A percentile compares a stretch with the other conserved stretches of the same genome.
Conservation (phyloP, 2,888 invertebrate genomes). For the Marronus borbonicus region DNA sequence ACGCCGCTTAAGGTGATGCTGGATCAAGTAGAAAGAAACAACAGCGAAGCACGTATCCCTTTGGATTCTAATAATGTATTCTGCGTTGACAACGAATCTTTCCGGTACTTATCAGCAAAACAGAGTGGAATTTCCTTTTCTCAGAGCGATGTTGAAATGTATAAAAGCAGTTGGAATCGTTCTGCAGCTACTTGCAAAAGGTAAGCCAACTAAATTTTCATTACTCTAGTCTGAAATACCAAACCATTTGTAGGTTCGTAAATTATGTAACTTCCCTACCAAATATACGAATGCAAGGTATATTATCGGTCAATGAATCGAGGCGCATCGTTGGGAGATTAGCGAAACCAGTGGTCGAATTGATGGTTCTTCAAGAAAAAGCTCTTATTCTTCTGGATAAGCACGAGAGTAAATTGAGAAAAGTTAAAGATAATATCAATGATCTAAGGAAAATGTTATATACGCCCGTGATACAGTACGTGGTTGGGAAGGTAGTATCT, state of each 20-base stretch:
- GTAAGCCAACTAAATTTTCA: conserved; percentile 25
- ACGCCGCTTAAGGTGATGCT: conserved; percentile 59
- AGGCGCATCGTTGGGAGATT: conserved; percentile 43
- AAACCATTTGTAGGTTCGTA: conserved; percentile 33
- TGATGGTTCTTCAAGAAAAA: conserved; percentile 40
- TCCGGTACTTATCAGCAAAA: conserved; percentile 63
- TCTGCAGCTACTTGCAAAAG: conserved; percentile 53
- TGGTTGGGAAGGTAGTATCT: conserved; percentile 28
- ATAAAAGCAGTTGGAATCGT: conserved; percentile 58
- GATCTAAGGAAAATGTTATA: conserved; percentile 28
- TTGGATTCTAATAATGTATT: conserved; percentile 62
- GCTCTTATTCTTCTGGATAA: conserved; percentile 29
- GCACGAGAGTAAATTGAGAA: conserved; percentile 28
- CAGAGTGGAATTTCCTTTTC: conserved; percentile 57
- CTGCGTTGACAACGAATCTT: conserved; percentile 66
- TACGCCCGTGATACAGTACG: conserved; percentile 2
- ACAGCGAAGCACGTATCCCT: conserved; percentile 59
- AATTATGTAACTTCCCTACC: conserved; percentile 31
- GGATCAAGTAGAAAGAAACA: conserved; percentile 56
- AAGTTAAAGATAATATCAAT: conserved; percentile 21
- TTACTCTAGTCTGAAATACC: neutral
- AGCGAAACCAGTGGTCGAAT: conserved; percentile 37
- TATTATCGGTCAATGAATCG: conserved; percentile 47
- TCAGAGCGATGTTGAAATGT: conserved; percentile 51
- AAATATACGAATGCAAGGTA: conserved; percentile 32